Evolutionary conservation across 37 sponge, comb jelly and placozoan genomes (phyloP), one percentile per base, ranked within the genome.

Genomic region (Spongilla lacustris): DNA sequence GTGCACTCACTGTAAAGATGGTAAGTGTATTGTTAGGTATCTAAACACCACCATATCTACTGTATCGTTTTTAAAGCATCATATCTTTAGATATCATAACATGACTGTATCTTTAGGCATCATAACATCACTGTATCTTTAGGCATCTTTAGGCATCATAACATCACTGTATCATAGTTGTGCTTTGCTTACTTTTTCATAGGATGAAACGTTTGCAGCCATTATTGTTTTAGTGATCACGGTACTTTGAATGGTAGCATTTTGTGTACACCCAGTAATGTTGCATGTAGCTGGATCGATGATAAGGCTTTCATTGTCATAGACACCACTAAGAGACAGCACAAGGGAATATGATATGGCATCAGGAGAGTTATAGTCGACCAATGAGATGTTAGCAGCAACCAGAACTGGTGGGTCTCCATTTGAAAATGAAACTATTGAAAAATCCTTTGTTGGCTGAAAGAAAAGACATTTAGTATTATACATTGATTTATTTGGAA

Each of bases 281-380:
- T 58, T 58, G 58, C 58, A 58, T 58, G 21, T 58, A 17, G 58
- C 58, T 58, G 58, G 58, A 17, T 58, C 58, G 19, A 58, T 14
- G 58, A 58, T 58, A 17, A 58, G 58, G 58, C 19, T 58, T 17
- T 58, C 58, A 17, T 58, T 17, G 21, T 58, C 58, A 19, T 17
- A 19, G 58, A 58, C 58, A 58, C 58, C 58, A 17, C 58, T 82
- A 3, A 89, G 28, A 17, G 46, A 36, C 14, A 86, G 67, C 25
- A 17, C 48, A 27, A 86, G 50, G 8, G 34, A 19, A 26, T 69
- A 21, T 2, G 66, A 21, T 22, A 36, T 22, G 13, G 66, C 29
- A 50, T 75, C 84, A 23, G 66, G 28, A 25, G 77, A 69, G 37
- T 91, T 86, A 75, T 82, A 77, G 37, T 91, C 91, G 2, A 22